Evolutionary conservation across 1,140 invertebrate species (phyloP).

Genomic region (Panagrolaimus sp.): DNA sequence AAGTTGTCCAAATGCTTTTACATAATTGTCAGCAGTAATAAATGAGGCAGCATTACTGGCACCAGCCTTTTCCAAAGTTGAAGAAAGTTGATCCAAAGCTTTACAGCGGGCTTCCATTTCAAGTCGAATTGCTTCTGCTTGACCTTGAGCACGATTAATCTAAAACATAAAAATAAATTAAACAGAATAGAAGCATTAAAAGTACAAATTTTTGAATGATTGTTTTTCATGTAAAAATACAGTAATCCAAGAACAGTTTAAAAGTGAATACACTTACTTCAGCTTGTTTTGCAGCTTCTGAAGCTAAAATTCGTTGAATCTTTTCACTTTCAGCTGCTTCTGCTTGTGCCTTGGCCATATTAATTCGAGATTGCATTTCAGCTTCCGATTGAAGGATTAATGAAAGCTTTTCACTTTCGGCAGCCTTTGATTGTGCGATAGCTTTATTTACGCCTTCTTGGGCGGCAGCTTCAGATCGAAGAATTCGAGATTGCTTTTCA

Average conservation of each 20-base stretch:
- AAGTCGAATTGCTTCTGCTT: conserved; percentile 77
- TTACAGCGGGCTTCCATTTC: conserved; percentile 77
- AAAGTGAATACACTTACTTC: too few relatives aligned
- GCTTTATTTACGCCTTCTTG: conserved; percentile 65
- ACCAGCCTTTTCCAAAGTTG: conserved; percentile 35
- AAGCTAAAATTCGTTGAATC: conserved; percentile 81
- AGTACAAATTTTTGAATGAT: too few relatives aligned
- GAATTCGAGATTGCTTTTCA: conserved; percentile 79
- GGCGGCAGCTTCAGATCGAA: conserved; percentile 74
- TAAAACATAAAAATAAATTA: conserved; percentile 50
- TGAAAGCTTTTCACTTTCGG: conserved; percentile 89
- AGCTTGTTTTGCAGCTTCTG: conserved; percentile 71
- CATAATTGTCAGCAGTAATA: conserved; percentile 42
- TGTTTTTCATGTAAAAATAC: too few relatives aligned
- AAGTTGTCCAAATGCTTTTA: conserved; percentile 61
- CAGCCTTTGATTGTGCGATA: conserved; percentile 56
- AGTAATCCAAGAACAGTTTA: too few relatives aligned
- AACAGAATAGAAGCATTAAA: too few relatives aligned
- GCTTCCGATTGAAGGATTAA: conserved; percentile 89
- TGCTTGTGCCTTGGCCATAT: conserved; percentile 69
- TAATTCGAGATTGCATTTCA: conserved; percentile 82
- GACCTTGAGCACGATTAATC: conserved; percentile 78
- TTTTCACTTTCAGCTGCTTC: conserved; percentile 74
- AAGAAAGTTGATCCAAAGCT: conserved; percentile 71
- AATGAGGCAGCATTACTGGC: conserved; percentile 33